phyloP scores from a whole-genome alignment of 2,888 invertebrate genomes.

The Agrotis exclamationis region DNA sequence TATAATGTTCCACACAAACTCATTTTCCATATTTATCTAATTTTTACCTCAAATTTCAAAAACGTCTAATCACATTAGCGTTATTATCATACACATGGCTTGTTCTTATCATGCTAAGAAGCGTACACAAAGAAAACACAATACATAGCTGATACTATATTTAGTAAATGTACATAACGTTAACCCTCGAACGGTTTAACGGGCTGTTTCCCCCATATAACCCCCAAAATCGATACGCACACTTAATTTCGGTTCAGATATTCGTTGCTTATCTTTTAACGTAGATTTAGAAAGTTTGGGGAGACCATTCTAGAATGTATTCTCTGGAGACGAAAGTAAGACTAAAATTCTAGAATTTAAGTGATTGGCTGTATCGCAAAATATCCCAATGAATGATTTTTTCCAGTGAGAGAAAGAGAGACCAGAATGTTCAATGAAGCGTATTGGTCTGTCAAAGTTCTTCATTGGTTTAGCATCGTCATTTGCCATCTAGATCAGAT shows the following conservation, averaged over 20 bases:
- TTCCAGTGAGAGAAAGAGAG: too few species aligned
- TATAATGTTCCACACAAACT: too few species aligned
- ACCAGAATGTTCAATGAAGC: neutral
- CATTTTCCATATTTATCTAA: neutral
- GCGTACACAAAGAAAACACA: conserved; percentile 33
- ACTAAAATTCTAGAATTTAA: too few species aligned
- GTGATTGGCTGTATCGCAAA: neutral
- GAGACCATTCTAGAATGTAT: neutral
- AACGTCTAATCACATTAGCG: conserved; percentile 15
- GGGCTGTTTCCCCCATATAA: conserved; percentile 42
- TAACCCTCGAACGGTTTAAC: conserved; percentile 52
- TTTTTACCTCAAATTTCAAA: neutral
- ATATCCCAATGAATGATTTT: neutral
- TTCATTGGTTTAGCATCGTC: neutral
- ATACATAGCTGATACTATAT: conserved; percentile 41
- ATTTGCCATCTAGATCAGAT: neutral
- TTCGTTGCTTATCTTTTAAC: conserved; percentile 37
- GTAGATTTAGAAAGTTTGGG: conserved; percentile 19
- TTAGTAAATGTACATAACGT: conserved; percentile 55
- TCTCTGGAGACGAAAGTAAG: neutral
- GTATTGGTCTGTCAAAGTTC: too few species aligned
- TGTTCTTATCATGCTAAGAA: conserved; percentile 14
- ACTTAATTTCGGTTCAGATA: conserved; percentile 59
- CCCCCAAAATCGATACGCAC: conserved; percentile 63
- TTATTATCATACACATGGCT: conserved; percentile 9